Percentiles rank a stretch among this genome's conserved stretches.
Conservation (phyloP, 2,113 vertebrate genomes). For the Albula glossodonta region DNA sequence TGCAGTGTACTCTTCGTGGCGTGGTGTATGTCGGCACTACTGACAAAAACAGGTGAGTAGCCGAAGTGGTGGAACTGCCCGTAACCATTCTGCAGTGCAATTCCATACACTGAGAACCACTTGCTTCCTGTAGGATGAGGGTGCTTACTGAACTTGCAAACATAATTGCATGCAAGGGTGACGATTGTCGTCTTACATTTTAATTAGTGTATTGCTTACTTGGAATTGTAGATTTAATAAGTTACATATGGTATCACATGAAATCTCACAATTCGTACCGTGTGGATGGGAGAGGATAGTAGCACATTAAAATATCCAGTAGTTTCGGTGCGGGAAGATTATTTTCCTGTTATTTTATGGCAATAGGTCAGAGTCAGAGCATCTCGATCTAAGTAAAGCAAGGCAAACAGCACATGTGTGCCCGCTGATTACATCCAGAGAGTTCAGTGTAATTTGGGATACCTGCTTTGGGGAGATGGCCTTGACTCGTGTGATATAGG, state of each 20-base stretch:
- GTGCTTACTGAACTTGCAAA: neutral
- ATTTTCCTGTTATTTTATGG: neutral
- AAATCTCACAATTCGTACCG: neutral
- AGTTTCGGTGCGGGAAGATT: neutral
- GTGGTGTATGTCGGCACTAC: constrained; percentile 81
- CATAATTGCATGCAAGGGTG: neutral
- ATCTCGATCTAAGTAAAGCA: neutral
- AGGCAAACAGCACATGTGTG: neutral
- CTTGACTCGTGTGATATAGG: constrained; percentile 16
- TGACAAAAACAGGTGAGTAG: constrained; percentile 84
- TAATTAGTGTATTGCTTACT: neutral
- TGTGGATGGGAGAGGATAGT: no score
- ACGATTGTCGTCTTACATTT: neutral
- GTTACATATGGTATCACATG: neutral
- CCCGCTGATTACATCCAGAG: neutral
- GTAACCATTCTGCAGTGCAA: neutral
- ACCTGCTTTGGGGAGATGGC: constrained; percentile 9
- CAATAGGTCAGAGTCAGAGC: neutral
- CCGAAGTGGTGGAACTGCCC: neutral
- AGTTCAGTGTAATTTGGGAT: neutral
- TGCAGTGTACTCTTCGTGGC: constrained; percentile 86
- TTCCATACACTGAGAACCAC: neutral
- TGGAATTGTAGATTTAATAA: constrained; percentile 5
- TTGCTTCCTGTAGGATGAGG: neutral
- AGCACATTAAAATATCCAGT: neutral